Conservation (phyloP, 2,113 vertebrate species). For the Corythornis cristatus region DNA sequence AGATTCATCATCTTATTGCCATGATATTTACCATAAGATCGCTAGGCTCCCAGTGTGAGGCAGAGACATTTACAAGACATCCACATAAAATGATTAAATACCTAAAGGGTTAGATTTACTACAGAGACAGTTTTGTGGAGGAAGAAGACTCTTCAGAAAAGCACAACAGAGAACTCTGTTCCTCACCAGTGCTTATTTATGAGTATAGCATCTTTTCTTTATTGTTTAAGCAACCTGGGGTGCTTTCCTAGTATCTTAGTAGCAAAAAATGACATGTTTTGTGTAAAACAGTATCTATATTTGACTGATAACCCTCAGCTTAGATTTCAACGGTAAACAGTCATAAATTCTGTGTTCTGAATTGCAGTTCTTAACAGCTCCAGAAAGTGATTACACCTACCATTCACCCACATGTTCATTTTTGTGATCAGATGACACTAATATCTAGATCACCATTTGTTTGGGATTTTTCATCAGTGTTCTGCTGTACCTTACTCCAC, state of each 20-base stretch:
- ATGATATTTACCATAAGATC: conserved; percentile 45
- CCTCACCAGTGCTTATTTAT: background rate
- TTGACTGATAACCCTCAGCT: background rate
- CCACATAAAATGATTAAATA: conserved; percentile 33
- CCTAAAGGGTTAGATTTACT: conserved; percentile 15
- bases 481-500: background rate
- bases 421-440: background rate
- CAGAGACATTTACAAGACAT: conserved; percentile 23
- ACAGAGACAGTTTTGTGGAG: background rate
- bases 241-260: background rate
- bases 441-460: background rate
- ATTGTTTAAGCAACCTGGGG: background rate
- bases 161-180: background rate
- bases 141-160: background rate
- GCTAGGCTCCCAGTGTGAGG: background rate
- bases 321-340: background rate
- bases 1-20: conserved; percentile 45
- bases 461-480: background rate
- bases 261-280: background rate
- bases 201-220: background rate
- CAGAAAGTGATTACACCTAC: background rate
- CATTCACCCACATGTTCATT: background rate
- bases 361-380: background rate
- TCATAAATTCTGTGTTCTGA: background rate
- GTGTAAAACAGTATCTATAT: background rate